Percentiles rank a stretch among this genome's conserved stretches.
phyloP scores from a whole-genome alignment of 2,797 vertebrate species.

The Remorina albescens region DNA sequence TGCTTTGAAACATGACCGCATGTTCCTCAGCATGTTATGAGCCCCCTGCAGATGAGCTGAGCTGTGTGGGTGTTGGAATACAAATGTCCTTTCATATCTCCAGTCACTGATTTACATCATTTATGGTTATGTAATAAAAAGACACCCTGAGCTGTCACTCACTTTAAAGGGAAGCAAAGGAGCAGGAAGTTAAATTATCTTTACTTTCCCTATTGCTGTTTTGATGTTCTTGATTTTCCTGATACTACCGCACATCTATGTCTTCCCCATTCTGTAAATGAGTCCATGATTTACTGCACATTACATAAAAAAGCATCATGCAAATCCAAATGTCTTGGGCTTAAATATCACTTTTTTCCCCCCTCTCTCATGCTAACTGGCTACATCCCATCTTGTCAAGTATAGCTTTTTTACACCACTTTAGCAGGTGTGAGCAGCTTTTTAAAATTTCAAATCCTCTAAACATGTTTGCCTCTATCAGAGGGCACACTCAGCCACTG shows the following conservation, averaged over 20 bases:
- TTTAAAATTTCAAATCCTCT: too few species aligned
- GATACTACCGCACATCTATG: not conserved
- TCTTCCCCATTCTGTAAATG: not conserved
- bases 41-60: conserved; percentile 20
- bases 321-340: not conserved
- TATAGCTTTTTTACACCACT: too few species aligned
- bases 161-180: conserved; percentile 13
- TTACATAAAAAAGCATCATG: not conserved
- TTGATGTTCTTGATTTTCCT: not conserved
- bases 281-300: not conserved
- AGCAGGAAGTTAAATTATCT: conserved; percentile 10
- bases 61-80: conserved; percentile 27
- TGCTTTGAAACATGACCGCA: not conserved
- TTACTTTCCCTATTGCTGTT: not conserved
- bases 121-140: conserved; percentile 55
- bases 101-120: conserved; percentile 37
- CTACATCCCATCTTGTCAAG: too few species aligned
- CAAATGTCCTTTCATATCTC: conserved; percentile 29
- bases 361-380: too few species aligned
- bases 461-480: too few species aligned
- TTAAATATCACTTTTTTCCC: too few species aligned
- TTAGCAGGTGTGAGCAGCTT: too few species aligned
- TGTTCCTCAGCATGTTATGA: not conserved
- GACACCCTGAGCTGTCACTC: conserved; percentile 32
- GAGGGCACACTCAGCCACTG: too few species aligned